A percentile compares a stretch with the other conserved stretches of the same genome.
These are phyloP conservation scores for Chironomus striatipennis DNA, from an alignment of 1,140 invertebrate species.

Conservation along the genomic window DNA sequence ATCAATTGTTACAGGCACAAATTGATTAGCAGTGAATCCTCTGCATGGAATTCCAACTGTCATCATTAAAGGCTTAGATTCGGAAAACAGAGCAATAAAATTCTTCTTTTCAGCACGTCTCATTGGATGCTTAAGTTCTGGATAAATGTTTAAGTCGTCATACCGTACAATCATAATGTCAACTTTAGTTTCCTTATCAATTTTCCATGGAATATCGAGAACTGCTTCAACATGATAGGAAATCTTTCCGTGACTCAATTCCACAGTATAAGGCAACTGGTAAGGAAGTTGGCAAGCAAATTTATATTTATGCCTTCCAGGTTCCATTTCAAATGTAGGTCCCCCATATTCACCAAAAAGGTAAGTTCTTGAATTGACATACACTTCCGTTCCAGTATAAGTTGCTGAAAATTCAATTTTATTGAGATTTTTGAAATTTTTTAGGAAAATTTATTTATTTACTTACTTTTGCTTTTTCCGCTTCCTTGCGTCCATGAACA, in stretches of 20 bases:
- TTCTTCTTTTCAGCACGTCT: neutral
- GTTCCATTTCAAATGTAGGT: neutral
- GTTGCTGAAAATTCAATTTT: no score
- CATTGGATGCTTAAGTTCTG: neutral
- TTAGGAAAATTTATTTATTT: no score
- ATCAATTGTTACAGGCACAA: neutral
- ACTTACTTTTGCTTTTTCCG: neutral
- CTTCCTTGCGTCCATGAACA: neutral
- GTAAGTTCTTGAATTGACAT: slow-evolving; percentile 8
- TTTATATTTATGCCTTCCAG: neutral
- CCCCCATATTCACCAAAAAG: neutral
- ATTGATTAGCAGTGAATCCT: neutral
- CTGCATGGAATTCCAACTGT: neutral
- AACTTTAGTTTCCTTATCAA: neutral
- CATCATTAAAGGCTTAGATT: neutral
- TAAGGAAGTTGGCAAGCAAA: neutral
- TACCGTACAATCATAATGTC: neutral
- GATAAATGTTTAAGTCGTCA: neutral
- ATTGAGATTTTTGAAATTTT: no score
- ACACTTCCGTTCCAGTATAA: neutral
- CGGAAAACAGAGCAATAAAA: neutral
- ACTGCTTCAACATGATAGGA: neutral
- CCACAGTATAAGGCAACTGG: neutral
- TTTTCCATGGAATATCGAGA: neutral
- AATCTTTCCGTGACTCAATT: neutral